Conservation (phyloP, 2,888 invertebrate genomes). For the Parapristionchus giblindavisi region DNA sequence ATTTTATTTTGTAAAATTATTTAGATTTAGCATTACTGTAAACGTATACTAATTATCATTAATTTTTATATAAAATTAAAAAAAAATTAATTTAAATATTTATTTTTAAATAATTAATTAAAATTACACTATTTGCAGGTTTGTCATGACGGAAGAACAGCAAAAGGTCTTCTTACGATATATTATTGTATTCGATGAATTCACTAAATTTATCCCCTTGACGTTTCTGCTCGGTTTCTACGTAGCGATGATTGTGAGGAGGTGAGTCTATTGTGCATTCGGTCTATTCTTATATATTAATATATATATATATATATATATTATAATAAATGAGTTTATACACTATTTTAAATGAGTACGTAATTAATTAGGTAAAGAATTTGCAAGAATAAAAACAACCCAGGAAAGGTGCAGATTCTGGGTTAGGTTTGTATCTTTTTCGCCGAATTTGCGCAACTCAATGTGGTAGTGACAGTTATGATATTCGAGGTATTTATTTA, state of each 20-base stretch:
- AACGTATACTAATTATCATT: no score
- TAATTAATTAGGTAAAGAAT: no score
- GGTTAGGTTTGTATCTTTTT: not conserved
- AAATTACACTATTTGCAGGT: slow-evolving; percentile 44
- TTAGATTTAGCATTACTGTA: no score
- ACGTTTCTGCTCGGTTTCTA: slow-evolving; percentile 63
- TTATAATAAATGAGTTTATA: no score
- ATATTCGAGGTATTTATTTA: not conserved
- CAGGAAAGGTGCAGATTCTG: not conserved
- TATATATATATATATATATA: no score
- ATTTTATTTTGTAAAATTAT: no score
- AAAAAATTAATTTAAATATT: no score
- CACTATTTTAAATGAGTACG: no score
- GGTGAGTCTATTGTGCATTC: no score
- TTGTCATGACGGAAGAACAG: slow-evolving; percentile 53
- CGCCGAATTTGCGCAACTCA: not conserved
- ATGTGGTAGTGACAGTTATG: not conserved
- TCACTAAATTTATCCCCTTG: slow-evolving; percentile 60
- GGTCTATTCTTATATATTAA: no score
- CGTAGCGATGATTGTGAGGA: slow-evolving; percentile 61
- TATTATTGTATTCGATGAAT: slow-evolving; percentile 55
- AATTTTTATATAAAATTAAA: no score
- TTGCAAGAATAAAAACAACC: no score
- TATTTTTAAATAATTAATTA: not conserved
- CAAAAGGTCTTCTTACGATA: slow-evolving; percentile 43